These are phyloP conservation scores for Druceiella hillmani DNA, from an alignment of 2,888 invertebrate species.

Conservation along the genomic window DNA sequence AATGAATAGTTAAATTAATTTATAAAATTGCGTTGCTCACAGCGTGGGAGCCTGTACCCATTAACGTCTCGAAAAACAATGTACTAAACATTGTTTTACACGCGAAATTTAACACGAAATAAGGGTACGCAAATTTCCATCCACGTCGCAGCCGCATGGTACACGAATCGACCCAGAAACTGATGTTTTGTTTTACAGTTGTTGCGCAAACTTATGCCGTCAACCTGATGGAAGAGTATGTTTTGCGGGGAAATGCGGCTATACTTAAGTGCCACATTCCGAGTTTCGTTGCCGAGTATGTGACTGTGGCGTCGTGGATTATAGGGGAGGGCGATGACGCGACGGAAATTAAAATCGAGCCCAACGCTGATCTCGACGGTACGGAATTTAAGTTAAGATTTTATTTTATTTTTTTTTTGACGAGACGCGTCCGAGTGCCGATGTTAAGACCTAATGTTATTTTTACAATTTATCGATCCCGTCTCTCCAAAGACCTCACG, in stretches of 20 bases:
- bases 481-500: slow-evolving; percentile 54
- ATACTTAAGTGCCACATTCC: slow-evolving; percentile 92
- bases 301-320: slow-evolving; percentile 79
- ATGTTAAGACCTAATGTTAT: background rate
- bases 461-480: slow-evolving; percentile 30
- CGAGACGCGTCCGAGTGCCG: background rate
- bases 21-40: too few relatives aligned
- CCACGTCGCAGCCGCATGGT: too few relatives aligned
- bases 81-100: too few relatives aligned
- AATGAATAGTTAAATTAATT: too few relatives aligned
- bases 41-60: too few relatives aligned
- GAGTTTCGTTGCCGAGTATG: slow-evolving; percentile 89
- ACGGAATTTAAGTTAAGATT: too few relatives aligned
- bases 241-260: slow-evolving; percentile 84
- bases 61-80: too few relatives aligned
- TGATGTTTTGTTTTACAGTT: slow-evolving; percentile 62
- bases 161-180: too few relatives aligned
- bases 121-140: too few relatives aligned
- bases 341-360: slow-evolving; percentile 45
- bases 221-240: slow-evolving; percentile 91
- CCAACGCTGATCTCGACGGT: slow-evolving; percentile 37
- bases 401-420: background rate
- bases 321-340: slow-evolving; percentile 62
- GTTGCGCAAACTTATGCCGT: slow-evolving; percentile 86
- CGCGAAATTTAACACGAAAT: too few relatives aligned